Conservation (phyloP, 2,888 invertebrate species). For the Chesias legatella region DNA sequence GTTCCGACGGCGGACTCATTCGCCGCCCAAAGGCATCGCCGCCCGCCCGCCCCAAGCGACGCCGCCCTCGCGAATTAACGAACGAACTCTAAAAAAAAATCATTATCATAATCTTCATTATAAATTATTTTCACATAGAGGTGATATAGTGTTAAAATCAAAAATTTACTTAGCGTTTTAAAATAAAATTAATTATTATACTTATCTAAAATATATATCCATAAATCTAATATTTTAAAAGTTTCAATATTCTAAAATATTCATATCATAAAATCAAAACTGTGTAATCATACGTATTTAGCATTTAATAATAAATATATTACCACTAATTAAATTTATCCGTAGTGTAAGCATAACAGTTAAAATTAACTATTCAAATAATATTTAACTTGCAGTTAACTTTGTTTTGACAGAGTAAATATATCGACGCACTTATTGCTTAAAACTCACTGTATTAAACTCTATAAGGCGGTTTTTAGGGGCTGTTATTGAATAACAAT, state of each 20-base stretch:
- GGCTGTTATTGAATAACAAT: too few relatives aligned
- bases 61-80: conserved; percentile 27
- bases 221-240: too few relatives aligned
- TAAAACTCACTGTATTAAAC: conserved; percentile 1
- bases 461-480: not conserved
- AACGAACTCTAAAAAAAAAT: too few relatives aligned
- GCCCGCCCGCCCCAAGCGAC: conserved; percentile 53
- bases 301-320: conserved; percentile 6
- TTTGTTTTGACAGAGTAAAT: conserved; percentile 24
- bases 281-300: not conserved
- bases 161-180: too few relatives aligned
- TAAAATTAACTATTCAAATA: conserved; percentile 29
- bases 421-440: conserved; percentile 18
- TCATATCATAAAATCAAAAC: too few relatives aligned
- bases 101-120: too few relatives aligned
- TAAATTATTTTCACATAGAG: not conserved
- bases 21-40: conserved; percentile 54
- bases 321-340: conserved; percentile 13
- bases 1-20: conserved; percentile 40
- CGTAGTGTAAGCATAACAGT: conserved; percentile 17
- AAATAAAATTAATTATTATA: too few relatives aligned
- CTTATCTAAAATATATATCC: too few relatives aligned
- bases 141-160: too few relatives aligned
- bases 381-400: conserved; percentile 25
- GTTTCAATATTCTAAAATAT: too few relatives aligned